These are phyloP conservation scores for Gorsachius goisagi DNA, from an alignment of 2,113 vertebrate species.

Conservation along the genomic window DNA sequence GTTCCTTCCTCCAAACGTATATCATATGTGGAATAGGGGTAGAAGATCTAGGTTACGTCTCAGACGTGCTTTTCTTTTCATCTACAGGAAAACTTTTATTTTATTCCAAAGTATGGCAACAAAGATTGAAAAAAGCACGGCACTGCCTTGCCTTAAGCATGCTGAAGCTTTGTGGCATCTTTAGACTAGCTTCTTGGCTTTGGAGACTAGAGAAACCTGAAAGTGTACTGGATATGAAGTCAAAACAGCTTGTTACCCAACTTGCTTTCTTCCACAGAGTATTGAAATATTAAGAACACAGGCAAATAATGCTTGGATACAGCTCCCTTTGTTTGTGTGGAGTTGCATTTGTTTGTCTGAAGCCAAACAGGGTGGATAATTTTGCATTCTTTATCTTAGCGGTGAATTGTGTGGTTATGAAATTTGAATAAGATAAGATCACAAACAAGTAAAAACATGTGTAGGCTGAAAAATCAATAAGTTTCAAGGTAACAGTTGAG, in stretches of 20 bases:
- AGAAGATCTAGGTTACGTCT: background rate
- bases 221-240: constrained; percentile 26
- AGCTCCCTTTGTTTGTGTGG: background rate
- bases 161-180: constrained; percentile 16
- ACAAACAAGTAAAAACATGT: constrained; percentile 43
- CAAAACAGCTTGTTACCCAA: constrained; percentile 28
- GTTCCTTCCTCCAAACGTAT: background rate
- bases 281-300: constrained; percentile 39
- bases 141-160: background rate
- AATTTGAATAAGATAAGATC: constrained; percentile 55
- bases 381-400: constrained; percentile 42
- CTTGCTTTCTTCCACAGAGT: constrained; percentile 34
- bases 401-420: constrained; percentile 39
- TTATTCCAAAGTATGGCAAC: background rate
- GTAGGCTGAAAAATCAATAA: constrained; percentile 54
- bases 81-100: background rate
- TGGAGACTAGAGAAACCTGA: constrained; percentile 60
- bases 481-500: constrained; percentile 33
- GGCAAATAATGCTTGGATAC: background rate
- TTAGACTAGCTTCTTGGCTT: constrained; percentile 36
- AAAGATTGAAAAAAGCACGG: background rate
- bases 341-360: constrained; percentile 44
- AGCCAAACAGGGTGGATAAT: constrained; percentile 32
- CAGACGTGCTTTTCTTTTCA: background rate
- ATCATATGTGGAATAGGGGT: background rate